Evolutionary conservation across 2,797 vertebrate genomes (phyloP).

Genomic region (Geotrypetes seraphini): DNA sequence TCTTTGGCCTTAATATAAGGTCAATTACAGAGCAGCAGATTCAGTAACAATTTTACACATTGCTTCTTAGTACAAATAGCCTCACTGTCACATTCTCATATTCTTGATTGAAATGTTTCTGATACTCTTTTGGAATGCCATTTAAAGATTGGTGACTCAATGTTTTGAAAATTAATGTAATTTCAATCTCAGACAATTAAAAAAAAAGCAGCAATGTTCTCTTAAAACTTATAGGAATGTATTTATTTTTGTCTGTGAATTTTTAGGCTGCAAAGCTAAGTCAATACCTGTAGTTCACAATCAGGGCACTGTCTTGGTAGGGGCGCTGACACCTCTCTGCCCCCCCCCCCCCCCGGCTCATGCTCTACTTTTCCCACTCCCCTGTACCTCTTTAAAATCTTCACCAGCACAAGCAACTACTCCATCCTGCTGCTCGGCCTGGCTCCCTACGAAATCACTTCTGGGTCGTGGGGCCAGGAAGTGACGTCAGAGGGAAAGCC

Average conservation of each 20-base stretch:
- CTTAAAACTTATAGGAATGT: slow-evolving; percentile 36
- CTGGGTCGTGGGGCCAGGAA: too few relatives aligned
- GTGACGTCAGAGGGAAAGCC: too few relatives aligned
- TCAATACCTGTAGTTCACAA: too few relatives aligned
- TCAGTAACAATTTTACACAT: slow-evolving; percentile 48
- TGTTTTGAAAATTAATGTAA: slow-evolving; percentile 60
- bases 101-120: slow-evolving; percentile 59
- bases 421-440: too few relatives aligned
- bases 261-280: slow-evolving; percentile 20
- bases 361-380: too few relatives aligned
- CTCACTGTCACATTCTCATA: slow-evolving; percentile 45
- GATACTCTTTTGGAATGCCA: slow-evolving; percentile 65
- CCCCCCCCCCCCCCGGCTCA: too few relatives aligned
- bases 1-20: slow-evolving; percentile 40
- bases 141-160: slow-evolving; percentile 57
- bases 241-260: slow-evolving; percentile 19
- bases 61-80: slow-evolving; percentile 53
- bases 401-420: too few relatives aligned
- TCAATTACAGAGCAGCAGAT: slow-evolving; percentile 56
- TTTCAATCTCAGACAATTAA: slow-evolving; percentile 42
- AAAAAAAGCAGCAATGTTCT: slow-evolving; percentile 40
- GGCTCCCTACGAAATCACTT: too few relatives aligned
- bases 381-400: too few relatives aligned
- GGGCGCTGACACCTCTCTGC: too few relatives aligned
- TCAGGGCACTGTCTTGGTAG: too few relatives aligned